Base-by-base conservation (phyloP, 1,140 invertebrate species). In the Euura saliciscinereae region DNA sequence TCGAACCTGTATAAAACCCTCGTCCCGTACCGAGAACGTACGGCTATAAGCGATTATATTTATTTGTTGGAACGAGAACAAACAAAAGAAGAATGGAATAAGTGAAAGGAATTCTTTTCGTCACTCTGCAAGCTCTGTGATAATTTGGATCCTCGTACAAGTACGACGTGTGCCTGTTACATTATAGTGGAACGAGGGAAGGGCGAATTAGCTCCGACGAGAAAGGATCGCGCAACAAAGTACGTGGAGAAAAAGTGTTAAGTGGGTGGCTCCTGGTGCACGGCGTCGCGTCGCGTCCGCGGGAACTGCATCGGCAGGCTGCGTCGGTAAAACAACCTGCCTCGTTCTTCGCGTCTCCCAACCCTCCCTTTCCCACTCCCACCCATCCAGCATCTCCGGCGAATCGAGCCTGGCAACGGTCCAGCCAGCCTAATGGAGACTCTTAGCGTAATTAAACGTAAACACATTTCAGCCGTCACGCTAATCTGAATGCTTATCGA, bases 381-480 rank as follows among this genome's bases (percentile, higher is more conserved):
- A 8, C 13, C 51, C 51, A 11, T n/a, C 10, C 8, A 11, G 8
- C 51, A 11, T n/a, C 8, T n/a, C 51, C 8, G 51, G 51, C 74
- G 77, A 82, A 81, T 77, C 76, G 76, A 77, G 76, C 79, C 85
- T 87, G 86, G 85, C 86, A 87, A 71, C 75, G 81, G 85, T 87
- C 86, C 86, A 87, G 85, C 86, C 86, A 87, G 85, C 85, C 81
- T 87, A 87, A 87, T 87, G 86, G 85, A 86, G 82, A 86, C 85
- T 87, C 85, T 87, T 86, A 86, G 85, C 82, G 83, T 87, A 87
- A 87, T 87, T 87, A 86, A 87, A 87, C 85, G 84, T 87, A 87
- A 87, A 87, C 84, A 87, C 85, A 83, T 87, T 83, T 80, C 82
- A 86, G 84, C 83, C 84, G 84, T 86, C 82, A 83, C 80, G 80